phyloP scores from a whole-genome alignment of 2,797 vertebrate species.

The Malurus leucopterus region DNA sequence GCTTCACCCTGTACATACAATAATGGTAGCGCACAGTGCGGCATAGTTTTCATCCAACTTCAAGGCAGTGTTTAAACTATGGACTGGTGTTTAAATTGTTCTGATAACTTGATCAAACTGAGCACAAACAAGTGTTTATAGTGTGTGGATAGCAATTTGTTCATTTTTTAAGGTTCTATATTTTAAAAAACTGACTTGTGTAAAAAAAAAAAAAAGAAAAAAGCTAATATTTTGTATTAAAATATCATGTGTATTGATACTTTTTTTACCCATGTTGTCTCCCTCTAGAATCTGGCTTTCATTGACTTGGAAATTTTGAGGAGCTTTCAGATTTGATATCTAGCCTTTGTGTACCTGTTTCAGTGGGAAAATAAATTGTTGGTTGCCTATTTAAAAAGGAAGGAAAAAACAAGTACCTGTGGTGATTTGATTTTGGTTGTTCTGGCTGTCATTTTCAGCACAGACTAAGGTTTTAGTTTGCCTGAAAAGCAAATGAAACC shows the following conservation, averaged over 20 bases:
- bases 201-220: slow-evolving; percentile 52
- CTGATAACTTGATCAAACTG: slow-evolving; percentile 64
- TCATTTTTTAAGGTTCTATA: slow-evolving; percentile 69
- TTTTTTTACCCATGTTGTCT: slow-evolving; percentile 66
- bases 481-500: background rate
- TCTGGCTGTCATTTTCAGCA: background rate
- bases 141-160: slow-evolving; percentile 70
- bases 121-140: slow-evolving; percentile 73
- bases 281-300: slow-evolving; percentile 63
- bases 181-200: slow-evolving; percentile 69
- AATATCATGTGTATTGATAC: slow-evolving; percentile 67
- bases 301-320: slow-evolving; percentile 20
- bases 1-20: slow-evolving; percentile 46
- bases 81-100: slow-evolving; percentile 66
- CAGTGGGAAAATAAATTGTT: background rate
- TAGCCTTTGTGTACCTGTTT: background rate
- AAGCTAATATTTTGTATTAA: slow-evolving; percentile 70
- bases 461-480: background rate
- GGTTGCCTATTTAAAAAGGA: background rate
- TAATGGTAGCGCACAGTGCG: slow-evolving; percentile 15
- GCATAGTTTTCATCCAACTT: slow-evolving; percentile 41
- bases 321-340: slow-evolving; percentile 20
- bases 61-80: slow-evolving; percentile 57
- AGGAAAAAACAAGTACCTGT: background rate
- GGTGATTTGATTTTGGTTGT: background rate